Conservation (phyloP, 2,797 vertebrate genomes). For the Trachurus trachurus region DNA sequence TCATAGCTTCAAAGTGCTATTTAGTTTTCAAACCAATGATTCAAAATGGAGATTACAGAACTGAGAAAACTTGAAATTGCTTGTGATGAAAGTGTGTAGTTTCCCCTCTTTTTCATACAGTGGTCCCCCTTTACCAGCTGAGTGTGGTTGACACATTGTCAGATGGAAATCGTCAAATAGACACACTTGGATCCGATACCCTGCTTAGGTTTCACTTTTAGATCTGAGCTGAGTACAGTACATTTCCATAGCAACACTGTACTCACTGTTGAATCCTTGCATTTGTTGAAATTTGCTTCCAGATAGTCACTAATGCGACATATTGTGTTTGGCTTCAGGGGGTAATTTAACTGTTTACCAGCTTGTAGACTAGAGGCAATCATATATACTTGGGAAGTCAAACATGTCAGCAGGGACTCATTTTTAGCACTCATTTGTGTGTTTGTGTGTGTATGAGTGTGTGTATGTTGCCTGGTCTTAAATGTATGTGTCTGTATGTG, state of each 20-base stretch:
- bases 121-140: background rate
- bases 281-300: slow-evolving; percentile 33
- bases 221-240: background rate
- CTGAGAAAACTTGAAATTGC: slow-evolving; percentile 23
- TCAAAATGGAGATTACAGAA: slow-evolving; percentile 45
- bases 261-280: slow-evolving; percentile 12
- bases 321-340: slow-evolving; percentile 58
- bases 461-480: slow-evolving; percentile 11
- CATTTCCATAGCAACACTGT: slow-evolving; percentile 9
- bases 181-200: background rate
- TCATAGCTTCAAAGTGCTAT: slow-evolving; percentile 40
- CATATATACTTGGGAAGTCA: slow-evolving; percentile 62
- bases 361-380: slow-evolving; percentile 58
- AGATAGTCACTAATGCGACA: slow-evolving; percentile 42
- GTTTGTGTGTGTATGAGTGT: slow-evolving; percentile 9
- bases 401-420: slow-evolving; percentile 58
- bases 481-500: background rate
- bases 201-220: slow-evolving; percentile 1
- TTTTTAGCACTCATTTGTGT: slow-evolving; percentile 21
- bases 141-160: background rate
- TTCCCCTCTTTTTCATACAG: background rate
- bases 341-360: slow-evolving; percentile 71
- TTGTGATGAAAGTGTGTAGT: slow-evolving; percentile 29
- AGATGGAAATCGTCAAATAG: slow-evolving; percentile 6
- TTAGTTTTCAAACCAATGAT: slow-evolving; percentile 47